Percentiles rank a stretch among this genome's conserved stretches.
These are phyloP conservation scores for Tyrophagus putrescentiae DNA, from an alignment of 1,140 invertebrate genomes.

Conservation along the genomic window DNA sequence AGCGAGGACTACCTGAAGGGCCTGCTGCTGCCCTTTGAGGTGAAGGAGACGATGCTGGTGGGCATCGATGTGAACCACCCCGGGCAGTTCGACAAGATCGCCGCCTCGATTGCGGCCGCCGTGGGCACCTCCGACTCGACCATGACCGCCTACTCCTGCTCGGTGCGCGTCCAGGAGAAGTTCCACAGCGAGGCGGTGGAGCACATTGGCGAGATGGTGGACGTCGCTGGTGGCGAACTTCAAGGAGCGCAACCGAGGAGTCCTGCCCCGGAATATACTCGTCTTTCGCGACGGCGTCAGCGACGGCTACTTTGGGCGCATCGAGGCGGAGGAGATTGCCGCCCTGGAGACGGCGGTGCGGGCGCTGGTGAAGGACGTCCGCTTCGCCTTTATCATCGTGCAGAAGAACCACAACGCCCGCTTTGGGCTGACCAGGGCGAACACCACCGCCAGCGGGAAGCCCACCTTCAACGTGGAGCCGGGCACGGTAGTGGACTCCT, in stretches of 20 bases:
- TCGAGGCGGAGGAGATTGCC: slow-evolving; percentile 23
- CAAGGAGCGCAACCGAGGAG: no score
- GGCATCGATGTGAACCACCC: slow-evolving; percentile 80
- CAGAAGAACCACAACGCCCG: slow-evolving; percentile 21
- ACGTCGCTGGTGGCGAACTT: no score
- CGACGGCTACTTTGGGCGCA: slow-evolving; percentile 48
- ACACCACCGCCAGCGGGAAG: slow-evolving; percentile 22
- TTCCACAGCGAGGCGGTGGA: slow-evolving; percentile 12
- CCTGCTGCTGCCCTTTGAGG: neutral
- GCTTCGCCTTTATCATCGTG: slow-evolving; percentile 22
- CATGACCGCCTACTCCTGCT: neutral
- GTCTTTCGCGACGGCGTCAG: slow-evolving; percentile 60
- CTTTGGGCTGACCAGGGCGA: slow-evolving; percentile 13
- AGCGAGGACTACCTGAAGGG: neutral
- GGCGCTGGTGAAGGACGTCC: no score
- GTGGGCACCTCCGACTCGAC: slow-evolving; percentile 25
- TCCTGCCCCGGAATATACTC: slow-evolving; percentile 49
- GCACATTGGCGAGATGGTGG: slow-evolving; percentile 5
- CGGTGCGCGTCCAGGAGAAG: slow-evolving; percentile 18
- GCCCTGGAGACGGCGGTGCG: slow-evolving; percentile 37
- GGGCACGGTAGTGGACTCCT: slow-evolving; percentile 26
- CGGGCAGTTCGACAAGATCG: slow-evolving; percentile 46
- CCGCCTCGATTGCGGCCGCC: slow-evolving; percentile 66
- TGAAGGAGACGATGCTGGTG: slow-evolving; percentile 46
- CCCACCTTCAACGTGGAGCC: slow-evolving; percentile 37